Base-by-base conservation (phyloP, 2,797 vertebrate species). In the Hydrophis major region DNA sequence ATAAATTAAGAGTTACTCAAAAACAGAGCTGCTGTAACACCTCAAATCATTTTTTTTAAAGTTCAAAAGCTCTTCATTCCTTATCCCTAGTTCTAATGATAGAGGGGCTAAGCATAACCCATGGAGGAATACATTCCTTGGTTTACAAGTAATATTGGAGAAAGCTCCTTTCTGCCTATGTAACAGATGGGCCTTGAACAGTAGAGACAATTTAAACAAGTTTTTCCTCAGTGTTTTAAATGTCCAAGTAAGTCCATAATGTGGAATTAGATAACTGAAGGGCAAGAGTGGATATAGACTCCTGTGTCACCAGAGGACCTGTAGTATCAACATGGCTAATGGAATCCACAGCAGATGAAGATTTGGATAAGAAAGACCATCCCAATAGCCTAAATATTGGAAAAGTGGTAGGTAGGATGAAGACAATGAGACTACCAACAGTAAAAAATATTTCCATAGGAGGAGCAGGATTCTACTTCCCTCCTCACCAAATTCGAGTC, bases 401-500 rank as follows among this genome's bases (percentile, higher is more conserved):
- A 74, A 83, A 89, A 11, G 4, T 60, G 11, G 50, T 20, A 61
- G 11, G 50, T 20, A 61, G 13, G 18, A 28, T 25, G 3, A 88
- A 25, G 57, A 88, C n/a, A 10, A 60, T 27, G 37, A 60, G 47
- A 12, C 28, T 60, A 57, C 42, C 8, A 50, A 50, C 3, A 10
- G 18, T 42, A 47, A 63, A 53, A 53, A 74, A 55, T 22, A 56
- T 14, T 59, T 55, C 69, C 20, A 47, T 25, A 25, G 42, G 74
- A 59, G 7, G 27, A 28, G 69, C 11, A 91, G 4, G 1, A 47
- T 47, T 91, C 55, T 83, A 60, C 4, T 25, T 66, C n/a, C 4
- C 10, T 2, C 25, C 37, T 28, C 50, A 87, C 94, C 50, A 94
- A 96, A 90, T 91, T 1, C 66, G 47, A 22, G 5, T 92, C 86